phyloP scores from a whole-genome alignment of 2,888 invertebrate genomes.

The Amorpha juglandis region DNA sequence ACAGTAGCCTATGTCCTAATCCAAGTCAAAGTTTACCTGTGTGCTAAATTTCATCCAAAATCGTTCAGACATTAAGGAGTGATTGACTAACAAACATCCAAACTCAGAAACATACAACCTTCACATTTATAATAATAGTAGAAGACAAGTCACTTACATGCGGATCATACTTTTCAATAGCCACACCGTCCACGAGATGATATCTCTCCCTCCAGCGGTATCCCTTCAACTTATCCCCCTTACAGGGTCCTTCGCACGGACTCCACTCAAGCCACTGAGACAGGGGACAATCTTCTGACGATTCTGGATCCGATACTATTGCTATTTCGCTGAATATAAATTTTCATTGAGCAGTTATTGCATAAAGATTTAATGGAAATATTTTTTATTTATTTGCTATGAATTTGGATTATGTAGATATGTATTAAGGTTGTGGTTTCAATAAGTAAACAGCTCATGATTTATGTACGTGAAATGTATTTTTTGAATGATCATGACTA shows the following conservation, averaged over 20 bases:
- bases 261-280: conserved; percentile 71
- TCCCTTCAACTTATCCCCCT: conserved; percentile 56
- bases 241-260: conserved; percentile 67
- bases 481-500: background rate
- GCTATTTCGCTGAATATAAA: conserved; percentile 52
- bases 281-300: conserved; percentile 66
- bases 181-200: conserved; percentile 69
- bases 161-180: conserved; percentile 73
- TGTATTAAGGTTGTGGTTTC: background rate
- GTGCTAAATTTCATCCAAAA: too few species aligned
- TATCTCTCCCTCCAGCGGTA: conserved; percentile 68
- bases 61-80: too few species aligned
- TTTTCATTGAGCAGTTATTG: background rate
- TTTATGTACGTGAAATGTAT: background rate
- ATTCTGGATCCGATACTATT: conserved; percentile 56
- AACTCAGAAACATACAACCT: too few species aligned
- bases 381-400: background rate
- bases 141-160: conserved; percentile 57
- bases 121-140: too few species aligned
- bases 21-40: too few species aligned
- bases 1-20: too few species aligned
- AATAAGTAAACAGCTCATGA: background rate
- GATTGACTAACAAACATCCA: too few species aligned
- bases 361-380: background rate
- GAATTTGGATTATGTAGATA: background rate